Percentiles rank a stretch among this genome's conserved stretches.
These are phyloP conservation scores for Sprattus sprattus DNA, from an alignment of 2,113 vertebrate species.

Conservation along the genomic window DNA sequence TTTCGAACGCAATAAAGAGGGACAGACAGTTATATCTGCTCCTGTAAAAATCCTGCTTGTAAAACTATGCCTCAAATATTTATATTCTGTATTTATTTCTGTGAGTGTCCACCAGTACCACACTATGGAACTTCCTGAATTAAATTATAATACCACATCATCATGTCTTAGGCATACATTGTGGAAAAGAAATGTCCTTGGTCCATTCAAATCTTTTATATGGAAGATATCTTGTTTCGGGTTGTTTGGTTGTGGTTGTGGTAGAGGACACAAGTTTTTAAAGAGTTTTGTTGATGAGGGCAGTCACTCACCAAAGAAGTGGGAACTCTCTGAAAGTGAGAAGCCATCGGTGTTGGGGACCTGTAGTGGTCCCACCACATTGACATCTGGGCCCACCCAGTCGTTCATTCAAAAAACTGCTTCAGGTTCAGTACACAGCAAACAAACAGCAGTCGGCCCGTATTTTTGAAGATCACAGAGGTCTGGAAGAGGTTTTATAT, in stretches of 20 bases:
- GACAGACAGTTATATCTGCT: background rate
- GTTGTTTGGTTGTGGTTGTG: too few species aligned
- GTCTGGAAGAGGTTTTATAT: background rate
- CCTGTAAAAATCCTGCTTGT: background rate
- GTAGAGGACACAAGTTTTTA: too few species aligned
- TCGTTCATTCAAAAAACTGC: conserved; percentile 71
- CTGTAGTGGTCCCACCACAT: conserved; percentile 84
- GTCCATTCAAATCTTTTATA: too few species aligned
- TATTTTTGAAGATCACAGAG: background rate
- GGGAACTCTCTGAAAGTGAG: conserved; percentile 79
- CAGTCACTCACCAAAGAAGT: conserved; percentile 85
- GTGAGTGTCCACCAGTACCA: background rate
- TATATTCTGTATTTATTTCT: background rate
- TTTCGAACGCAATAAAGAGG: background rate
- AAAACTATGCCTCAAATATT: background rate
- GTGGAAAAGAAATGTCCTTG: too few species aligned
- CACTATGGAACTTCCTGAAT: background rate
- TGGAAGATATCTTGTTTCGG: too few species aligned
- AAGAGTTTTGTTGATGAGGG: background rate
- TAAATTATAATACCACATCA: too few species aligned
- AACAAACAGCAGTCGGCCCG: background rate
- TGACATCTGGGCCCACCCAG: conserved; percentile 84
- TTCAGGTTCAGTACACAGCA: conserved; percentile 35
- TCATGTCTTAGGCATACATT: too few species aligned
- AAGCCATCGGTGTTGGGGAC: conserved; percentile 82